These are phyloP conservation scores for Leptopilina clavipes DNA, from an alignment of 1,140 invertebrate genomes.

Conservation along the genomic window DNA sequence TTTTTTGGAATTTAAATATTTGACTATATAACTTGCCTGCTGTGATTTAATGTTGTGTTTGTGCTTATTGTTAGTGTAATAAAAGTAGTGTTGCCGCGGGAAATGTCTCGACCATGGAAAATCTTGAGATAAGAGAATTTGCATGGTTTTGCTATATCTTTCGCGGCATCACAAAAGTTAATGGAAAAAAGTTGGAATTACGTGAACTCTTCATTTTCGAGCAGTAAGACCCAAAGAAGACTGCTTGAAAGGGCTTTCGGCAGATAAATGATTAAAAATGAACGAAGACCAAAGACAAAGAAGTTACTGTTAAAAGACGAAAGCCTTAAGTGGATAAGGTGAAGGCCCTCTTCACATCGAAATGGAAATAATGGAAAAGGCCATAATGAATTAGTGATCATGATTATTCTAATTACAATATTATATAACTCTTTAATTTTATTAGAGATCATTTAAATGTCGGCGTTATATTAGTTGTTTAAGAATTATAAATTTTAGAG, in stretches of 20 bases:
- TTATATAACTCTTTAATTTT: slow-evolving; percentile 46
- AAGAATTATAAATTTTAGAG: slow-evolving; percentile 31
- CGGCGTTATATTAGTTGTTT: slow-evolving; percentile 28
- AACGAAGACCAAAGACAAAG: background rate
- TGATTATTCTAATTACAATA: slow-evolving; percentile 43
- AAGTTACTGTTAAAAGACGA: slow-evolving; percentile 18
- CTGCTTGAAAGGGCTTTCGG: slow-evolving; percentile 6
- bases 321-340: slow-evolving; percentile 12
- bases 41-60: slow-evolving; percentile 16
- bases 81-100: background rate
- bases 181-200: background rate
- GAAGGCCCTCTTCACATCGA: slow-evolving; percentile 11
- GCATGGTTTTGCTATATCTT: too few relatives aligned
- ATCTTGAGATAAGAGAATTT: background rate
- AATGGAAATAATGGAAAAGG: slow-evolving; percentile 10
- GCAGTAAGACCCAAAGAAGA: slow-evolving; percentile 30
- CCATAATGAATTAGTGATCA: slow-evolving; percentile 27
- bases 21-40: background rate
- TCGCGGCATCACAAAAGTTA: too few relatives aligned
- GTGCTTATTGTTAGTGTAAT: background rate
- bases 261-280: background rate
- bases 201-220: slow-evolving; percentile 1
- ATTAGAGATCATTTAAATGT: slow-evolving; percentile 50
- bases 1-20: background rate
- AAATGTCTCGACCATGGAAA: too few relatives aligned